These are phyloP conservation scores for Gymnothorax reevesii DNA, from an alignment of 2,797 vertebrate species.

Conservation along the genomic window DNA sequence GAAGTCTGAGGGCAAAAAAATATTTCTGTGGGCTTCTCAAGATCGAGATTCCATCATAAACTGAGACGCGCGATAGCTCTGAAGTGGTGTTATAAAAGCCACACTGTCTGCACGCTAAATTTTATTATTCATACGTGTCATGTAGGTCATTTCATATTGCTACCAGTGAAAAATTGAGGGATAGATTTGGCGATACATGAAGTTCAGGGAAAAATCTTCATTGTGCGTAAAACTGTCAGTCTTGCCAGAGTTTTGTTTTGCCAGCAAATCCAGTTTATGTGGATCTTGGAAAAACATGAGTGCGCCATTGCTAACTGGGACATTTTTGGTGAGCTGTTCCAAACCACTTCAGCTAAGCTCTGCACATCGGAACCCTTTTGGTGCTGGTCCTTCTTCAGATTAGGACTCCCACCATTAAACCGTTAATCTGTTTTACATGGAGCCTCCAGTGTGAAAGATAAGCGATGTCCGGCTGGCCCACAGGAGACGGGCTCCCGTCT, in stretches of 20 bases:
- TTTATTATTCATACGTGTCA: neutral
- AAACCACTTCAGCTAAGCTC: neutral
- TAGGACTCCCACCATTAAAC: neutral
- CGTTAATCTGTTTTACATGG: neutral
- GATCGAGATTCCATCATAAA: conserved; percentile 44
- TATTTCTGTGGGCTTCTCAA: neutral
- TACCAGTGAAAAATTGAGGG: neutral
- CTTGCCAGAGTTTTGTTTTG: neutral
- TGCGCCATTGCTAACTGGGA: too few relatives aligned
- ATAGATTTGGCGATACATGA: neutral
- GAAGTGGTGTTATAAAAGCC: conserved; percentile 48
- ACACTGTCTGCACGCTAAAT: neutral
- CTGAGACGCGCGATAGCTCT: conserved; percentile 41
- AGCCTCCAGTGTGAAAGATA: neutral
- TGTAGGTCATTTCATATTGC: neutral
- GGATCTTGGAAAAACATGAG: neutral
- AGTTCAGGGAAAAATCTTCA: neutral
- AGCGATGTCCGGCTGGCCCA: neutral
- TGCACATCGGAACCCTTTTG: neutral
- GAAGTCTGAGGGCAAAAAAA: conserved; percentile 13
- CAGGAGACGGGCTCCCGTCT: neutral
- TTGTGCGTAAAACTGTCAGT: neutral
- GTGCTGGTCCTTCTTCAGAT: neutral
- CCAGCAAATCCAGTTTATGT: neutral
- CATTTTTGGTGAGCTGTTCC: neutral